Conservation (phyloP, 2,888 invertebrate species). For the Cataglyphis rosenhaueri region DNA sequence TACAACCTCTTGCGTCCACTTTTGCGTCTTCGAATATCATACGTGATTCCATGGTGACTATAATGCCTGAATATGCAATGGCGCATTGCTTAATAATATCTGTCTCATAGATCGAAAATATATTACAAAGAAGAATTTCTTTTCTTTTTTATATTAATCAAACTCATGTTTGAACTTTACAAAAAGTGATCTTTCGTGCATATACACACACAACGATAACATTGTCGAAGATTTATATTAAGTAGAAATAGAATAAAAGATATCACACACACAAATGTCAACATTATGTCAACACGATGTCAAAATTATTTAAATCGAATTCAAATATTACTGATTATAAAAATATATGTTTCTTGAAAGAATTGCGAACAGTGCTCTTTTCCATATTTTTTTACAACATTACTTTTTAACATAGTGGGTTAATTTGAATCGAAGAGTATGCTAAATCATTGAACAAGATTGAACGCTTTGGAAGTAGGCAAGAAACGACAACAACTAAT, state of each 20-base stretch:
- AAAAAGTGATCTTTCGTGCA: slow-evolving; percentile 11
- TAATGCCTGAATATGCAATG: slow-evolving; percentile 21
- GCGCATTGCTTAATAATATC: slow-evolving; percentile 5
- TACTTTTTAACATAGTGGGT: neutral
- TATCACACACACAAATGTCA: neutral
- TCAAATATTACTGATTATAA: neutral
- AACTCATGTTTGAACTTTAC: neutral
- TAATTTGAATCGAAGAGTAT: neutral
- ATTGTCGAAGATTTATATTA: slow-evolving; percentile 17
- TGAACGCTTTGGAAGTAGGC: slow-evolving; percentile 30
- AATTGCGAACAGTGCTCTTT: neutral
- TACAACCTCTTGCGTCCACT: neutral
- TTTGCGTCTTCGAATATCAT: slow-evolving; percentile 12
- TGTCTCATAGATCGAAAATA: neutral
- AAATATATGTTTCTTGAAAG: neutral
- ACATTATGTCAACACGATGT: neutral
- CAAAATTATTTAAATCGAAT: slow-evolving; percentile 20
- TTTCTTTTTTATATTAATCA: slow-evolving; percentile 4
- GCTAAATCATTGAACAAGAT: slow-evolving; percentile 28
- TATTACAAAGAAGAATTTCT: slow-evolving; percentile 17
- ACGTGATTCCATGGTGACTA: neutral
- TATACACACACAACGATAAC: neutral
- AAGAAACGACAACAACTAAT: slow-evolving; percentile 10
- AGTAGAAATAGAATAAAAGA: neutral
- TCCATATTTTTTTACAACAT: neutral